Conservation (phyloP, 2,888 invertebrate species). For the Pelosia muscerda region DNA sequence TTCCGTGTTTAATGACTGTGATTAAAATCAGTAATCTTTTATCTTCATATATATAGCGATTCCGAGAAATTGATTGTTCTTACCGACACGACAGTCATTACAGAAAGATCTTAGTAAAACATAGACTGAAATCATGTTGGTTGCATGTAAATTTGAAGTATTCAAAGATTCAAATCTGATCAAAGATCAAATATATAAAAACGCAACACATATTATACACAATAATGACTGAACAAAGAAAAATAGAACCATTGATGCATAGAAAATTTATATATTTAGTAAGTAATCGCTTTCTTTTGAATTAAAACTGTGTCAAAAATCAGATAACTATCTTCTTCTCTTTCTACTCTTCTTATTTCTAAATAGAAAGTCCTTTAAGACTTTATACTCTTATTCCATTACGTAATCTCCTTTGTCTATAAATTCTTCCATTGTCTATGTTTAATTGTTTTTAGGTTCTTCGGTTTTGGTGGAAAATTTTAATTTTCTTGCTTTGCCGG, state of each 20-base stretch:
- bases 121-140: not conserved
- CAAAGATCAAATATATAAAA: not conserved
- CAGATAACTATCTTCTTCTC: too few relatives aligned
- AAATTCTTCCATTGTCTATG: not conserved
- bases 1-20: slow-evolving; percentile 2
- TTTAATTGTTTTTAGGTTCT: not conserved
- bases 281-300: not conserved
- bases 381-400: too few relatives aligned
- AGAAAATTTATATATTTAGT: not conserved
- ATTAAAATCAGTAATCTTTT: slow-evolving; percentile 12
- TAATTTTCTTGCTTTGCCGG: not conserved
- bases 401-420: too few relatives aligned
- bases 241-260: not conserved
- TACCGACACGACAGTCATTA: not conserved
- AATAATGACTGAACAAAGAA: not conserved
- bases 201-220: not conserved
- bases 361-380: too few relatives aligned
- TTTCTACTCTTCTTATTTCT: too few relatives aligned
- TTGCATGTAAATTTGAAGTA: not conserved
- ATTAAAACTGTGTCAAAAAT: too few relatives aligned
- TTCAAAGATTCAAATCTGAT: not conserved
- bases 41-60: slow-evolving; percentile 11
- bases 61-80: slow-evolving; percentile 51
- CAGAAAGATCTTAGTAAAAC: not conserved
- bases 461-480: not conserved